Evolutionary conservation across 2,797 vertebrate species (phyloP), one percentile per base, ranked within the genome.

Genomic region (Stomatorhinus walkeri): DNA sequence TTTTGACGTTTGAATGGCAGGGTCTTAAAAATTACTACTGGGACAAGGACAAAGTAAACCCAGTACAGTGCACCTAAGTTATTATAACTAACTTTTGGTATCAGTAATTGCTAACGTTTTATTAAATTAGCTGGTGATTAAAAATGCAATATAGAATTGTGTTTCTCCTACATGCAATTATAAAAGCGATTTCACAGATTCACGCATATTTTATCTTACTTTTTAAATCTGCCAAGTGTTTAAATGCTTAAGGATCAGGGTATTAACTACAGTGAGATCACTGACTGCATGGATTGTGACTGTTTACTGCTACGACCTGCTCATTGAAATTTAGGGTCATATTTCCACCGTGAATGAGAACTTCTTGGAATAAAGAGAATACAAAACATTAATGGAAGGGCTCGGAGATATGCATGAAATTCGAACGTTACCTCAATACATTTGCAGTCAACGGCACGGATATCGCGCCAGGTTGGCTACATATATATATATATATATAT

Each of bases 211-310:
- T 43, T 79, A 43, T 79, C 32, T 79, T 40, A 40, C 12, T 40
- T 79, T 43, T 79, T 19, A 79, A 43, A 43, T 36, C 32, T 84
- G 46, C 43, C 46, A 24, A 84, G 9, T 84, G n/a, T 19, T 49
- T 48, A 12, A 48, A 49, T 49, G 10, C 22, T 5, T 49, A 84
- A 49, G n/a, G n/a, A 48, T 84, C n/a, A 84, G 8, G 19, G 81
- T 22, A 84, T 22, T 84, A 48, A 84, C 81, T 43, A 84, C 81
- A 84, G 46, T 49, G 81, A 84, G 81, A 84, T 12, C 81, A 49
- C 81, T n/a, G 46, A 49, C 46, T 84, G 81, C 46, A 84, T 84
- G 40, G 40, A 49, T 22, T 49, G 46, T 48, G 9, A 83, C 36
- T 72, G 72, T 46, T 79, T 46, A 46, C 72, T 79, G 72, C 72